These are phyloP conservation scores for Crenichthys baileyi DNA, from an alignment of 2,797 vertebrate species.

Conservation along the genomic window DNA sequence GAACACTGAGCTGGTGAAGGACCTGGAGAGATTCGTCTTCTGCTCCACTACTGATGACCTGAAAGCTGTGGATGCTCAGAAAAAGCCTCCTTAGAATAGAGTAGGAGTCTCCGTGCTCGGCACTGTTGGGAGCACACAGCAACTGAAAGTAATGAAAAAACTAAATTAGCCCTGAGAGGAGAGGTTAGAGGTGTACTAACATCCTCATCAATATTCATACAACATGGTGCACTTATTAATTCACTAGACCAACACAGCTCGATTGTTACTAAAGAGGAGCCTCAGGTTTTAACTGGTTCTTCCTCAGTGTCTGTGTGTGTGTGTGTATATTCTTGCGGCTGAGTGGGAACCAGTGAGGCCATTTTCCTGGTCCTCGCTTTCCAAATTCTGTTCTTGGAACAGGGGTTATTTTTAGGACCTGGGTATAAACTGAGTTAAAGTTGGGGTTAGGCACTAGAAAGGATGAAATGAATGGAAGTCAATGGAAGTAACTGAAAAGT, in stretches of 20 bases:
- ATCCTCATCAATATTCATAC: constrained; percentile 51
- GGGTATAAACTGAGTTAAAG: no score
- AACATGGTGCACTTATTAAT: constrained; percentile 35
- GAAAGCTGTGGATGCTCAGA: background rate
- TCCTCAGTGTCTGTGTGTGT: background rate
- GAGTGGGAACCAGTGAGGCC: no score
- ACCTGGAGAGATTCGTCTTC: background rate
- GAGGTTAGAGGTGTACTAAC: constrained; percentile 21
- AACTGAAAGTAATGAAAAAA: constrained; percentile 48
- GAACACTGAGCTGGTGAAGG: background rate
- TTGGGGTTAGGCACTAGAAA: no score
- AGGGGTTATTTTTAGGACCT: no score
- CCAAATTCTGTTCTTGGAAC: no score
- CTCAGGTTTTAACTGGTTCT: constrained; percentile 3
- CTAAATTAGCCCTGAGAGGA: constrained; percentile 35
- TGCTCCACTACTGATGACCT: constrained; percentile 4
- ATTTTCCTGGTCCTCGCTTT: no score
- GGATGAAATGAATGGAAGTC: no score
- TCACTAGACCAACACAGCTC: constrained; percentile 16
- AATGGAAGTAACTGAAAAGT: no score
- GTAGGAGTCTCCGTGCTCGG: constrained; percentile 6
- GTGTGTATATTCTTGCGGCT: background rate
- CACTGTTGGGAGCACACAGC: constrained; percentile 22
- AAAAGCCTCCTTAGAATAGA: background rate
- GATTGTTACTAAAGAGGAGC: constrained; percentile 29